Evolutionary conservation across 2,888 invertebrate genomes (phyloP).

Genomic region (Terebella lapidaria): DNA sequence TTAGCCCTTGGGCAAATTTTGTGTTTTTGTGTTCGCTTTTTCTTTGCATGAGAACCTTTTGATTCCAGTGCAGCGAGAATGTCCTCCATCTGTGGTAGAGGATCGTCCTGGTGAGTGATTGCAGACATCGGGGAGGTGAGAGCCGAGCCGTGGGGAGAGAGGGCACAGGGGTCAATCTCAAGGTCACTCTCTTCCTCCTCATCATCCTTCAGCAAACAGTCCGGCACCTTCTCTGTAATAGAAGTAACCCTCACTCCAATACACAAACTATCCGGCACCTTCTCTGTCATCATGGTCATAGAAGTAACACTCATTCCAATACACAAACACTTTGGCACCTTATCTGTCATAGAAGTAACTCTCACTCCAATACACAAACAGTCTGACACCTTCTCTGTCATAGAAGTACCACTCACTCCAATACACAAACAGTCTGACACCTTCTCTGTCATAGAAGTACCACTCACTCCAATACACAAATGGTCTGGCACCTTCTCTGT

Average conservation of each 20-base stretch:
- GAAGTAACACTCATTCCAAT: too few relatives aligned
- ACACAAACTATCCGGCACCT: constrained; percentile 47
- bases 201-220: constrained; percentile 20
- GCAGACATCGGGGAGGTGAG: not conserved
- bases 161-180: constrained; percentile 46
- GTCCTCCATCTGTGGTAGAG: constrained; percentile 6
- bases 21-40: too few relatives aligned
- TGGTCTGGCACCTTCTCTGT: constrained; percentile 46
- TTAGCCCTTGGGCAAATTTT: too few relatives aligned
- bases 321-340: constrained; percentile 20
- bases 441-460: constrained; percentile 5
- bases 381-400: constrained; percentile 37
- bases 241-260: not conserved
- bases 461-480: constrained; percentile 32
- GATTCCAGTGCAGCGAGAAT: constrained; percentile 1
- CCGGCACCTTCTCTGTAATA: constrained; percentile 18
- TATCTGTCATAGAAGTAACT: constrained; percentile 4
- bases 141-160: constrained; percentile 26
- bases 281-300: constrained; percentile 25
- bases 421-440: constrained; percentile 21
- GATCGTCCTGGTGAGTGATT: not conserved
- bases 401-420: too few relatives aligned
- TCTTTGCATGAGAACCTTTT: too few relatives aligned
- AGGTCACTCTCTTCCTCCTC: constrained; percentile 37
- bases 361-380: constrained; percentile 38